Evolutionary conservation across 2,888 invertebrate species (phyloP), one percentile per base, ranked within the genome.

Genomic region (Drosophila pseudotakahashii): DNA sequence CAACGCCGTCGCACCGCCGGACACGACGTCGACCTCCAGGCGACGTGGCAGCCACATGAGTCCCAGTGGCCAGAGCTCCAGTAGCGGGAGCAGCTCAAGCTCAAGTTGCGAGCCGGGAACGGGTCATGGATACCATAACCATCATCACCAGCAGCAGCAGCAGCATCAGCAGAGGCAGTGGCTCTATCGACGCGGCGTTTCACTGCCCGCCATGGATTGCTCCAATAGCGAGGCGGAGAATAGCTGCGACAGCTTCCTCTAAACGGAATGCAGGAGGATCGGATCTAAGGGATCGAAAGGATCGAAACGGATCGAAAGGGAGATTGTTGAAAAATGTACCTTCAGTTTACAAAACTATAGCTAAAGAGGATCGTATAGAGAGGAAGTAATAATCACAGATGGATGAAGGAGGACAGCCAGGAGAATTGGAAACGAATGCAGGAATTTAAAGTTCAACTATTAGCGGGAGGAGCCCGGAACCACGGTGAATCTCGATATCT

Each of bases 201-300:
- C 92, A 13, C 71, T 91, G 72, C 91, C 92, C 11, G 91, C 90
- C 9, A 83, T 91, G 75, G 91, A 92, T 53, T 92, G 88, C 73
- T 78, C 80, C 45, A 90, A 85, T 61, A 92, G 91, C 73, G 92
- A 92, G 75, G 83, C 91, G 45, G 92, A 92, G 71, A 92, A 92
- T 62, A 92, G 92, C 67, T 91, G 91, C 68, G 92, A 92, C 67
- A 92, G 92, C 61, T 77, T 86, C 44, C 72, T 86, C 23, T 82
- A 83, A 71, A 34, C 6, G 26, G 44, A 45, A 7, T 1, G 48
- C 37, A 26, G 32, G 34, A 34, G 34, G 34, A 34, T 30, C 30
- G 30, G 30, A 37, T 23, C 37, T n/a, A 45, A 9, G 11, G 23
- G 45, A 50, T 50, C 14, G 16, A 13, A 58, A 16, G 57, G 50